Evolutionary conservation across 2,888 invertebrate species (phyloP), one percentile per base, ranked within the genome.

Genomic region (Leistus spinibarbis): DNA sequence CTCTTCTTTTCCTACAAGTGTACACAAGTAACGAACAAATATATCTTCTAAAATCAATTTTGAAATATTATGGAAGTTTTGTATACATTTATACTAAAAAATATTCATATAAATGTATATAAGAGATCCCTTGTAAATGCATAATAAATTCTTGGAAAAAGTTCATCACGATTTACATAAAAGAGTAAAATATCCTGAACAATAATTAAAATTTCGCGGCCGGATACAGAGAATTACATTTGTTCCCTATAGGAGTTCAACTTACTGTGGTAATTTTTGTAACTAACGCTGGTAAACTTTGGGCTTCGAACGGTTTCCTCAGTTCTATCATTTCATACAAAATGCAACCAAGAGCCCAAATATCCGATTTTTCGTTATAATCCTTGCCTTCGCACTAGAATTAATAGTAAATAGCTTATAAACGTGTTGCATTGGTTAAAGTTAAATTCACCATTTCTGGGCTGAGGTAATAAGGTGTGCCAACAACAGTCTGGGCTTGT

Each of bases 321-420:
- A 92, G 85, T 80, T 91, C 90, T 20, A 91, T 90, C 88, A 93
- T 90, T 84, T 93, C 93, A 80, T 93, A 93, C 57, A 94, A 84
- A 79, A 93, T 91, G 82, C 93, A 94, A 13, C 93, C 92, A 73
- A 93, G 83, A 0, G 93, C 92, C 93, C 93, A 94, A 78, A 93
- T 90, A 82, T 93, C 93, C 53, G 92, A 92, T 83, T 93, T 93
- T 80, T 91, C 90, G 82, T 92, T 91, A 82, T 93, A 93, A 64
- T 91, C 88, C 80, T 91, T 91, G 3, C 93, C 93, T 84, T 92
- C 92, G 82, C 93, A 93, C 92, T 92, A 81, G 77, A 85, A 82
- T 78, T 60, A 74, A 76, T 7, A 70, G 69, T 67, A 24, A 54
- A 64, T 57, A 9, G 66, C 9, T 10, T 22, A 56, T 54, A 17